Evolutionary conservation across 2,888 invertebrate genomes (phyloP).

Genomic region (Pseudeuparius sepicola): DNA sequence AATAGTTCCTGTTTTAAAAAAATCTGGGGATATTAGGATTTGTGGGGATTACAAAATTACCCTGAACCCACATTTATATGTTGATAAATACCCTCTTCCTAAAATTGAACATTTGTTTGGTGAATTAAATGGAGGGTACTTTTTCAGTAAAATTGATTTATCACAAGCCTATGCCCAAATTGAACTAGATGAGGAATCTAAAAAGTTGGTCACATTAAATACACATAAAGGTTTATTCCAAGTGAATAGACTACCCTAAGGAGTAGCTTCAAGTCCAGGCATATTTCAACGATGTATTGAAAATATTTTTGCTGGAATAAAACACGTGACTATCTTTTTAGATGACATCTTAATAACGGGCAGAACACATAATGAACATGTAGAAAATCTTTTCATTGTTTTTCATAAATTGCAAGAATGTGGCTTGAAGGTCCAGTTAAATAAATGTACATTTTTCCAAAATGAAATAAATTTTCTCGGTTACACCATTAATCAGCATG

Average conservation of each 20-base stretch:
- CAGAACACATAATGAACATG: constrained; percentile 12
- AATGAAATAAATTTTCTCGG: constrained; percentile 22
- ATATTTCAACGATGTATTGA: background rate
- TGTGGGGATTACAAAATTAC: constrained; percentile 5
- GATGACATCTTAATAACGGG: constrained; percentile 15
- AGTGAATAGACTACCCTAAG: constrained; percentile 8
- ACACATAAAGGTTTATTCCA: constrained; percentile 10
- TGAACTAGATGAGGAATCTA: constrained; percentile 7
- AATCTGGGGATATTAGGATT: constrained; percentile 1
- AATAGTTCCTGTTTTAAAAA: constrained; percentile 1
- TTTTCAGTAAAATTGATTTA: constrained; percentile 10
- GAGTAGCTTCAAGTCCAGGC: constrained; percentile 4
- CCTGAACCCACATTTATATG: constrained; percentile 1
- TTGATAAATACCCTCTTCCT: constrained; percentile 6
- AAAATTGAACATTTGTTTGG: constrained; percentile 6
- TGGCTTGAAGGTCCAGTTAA: constrained; percentile 18
- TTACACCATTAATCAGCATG: constrained; percentile 22
- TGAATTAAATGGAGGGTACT: background rate
- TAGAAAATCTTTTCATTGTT: constrained; percentile 16
- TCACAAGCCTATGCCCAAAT: constrained; percentile 11
- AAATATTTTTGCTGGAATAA: constrained; percentile 6
- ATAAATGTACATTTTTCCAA: constrained; percentile 25
- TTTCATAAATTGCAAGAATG: constrained; percentile 15
- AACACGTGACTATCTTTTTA: constrained; percentile 7
- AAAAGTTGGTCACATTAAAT: constrained; percentile 5